Evolutionary conservation across 2,113 vertebrate species (phyloP).

Genomic region (Tetrax tetrax): DNA sequence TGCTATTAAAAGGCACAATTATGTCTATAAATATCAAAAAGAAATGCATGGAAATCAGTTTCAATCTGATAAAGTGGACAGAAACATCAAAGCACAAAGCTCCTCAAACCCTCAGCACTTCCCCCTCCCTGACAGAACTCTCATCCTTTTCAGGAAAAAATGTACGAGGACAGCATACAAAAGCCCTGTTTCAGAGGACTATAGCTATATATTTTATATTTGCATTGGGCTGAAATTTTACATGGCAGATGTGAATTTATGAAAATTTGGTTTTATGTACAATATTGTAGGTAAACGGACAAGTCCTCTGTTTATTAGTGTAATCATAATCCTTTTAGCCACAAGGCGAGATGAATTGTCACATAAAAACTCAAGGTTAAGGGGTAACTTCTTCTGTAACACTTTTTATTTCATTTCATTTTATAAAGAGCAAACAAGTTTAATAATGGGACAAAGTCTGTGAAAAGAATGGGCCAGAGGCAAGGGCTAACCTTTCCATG

Average conservation of each 20-base stretch:
- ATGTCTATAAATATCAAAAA: not conserved
- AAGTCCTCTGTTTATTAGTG: not conserved
- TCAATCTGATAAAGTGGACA: not conserved
- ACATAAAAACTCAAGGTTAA: not conserved
- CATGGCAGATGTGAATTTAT: not conserved
- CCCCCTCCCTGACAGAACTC: not conserved
- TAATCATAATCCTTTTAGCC: not conserved
- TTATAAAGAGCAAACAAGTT: not conserved
- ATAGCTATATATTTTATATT: not conserved
- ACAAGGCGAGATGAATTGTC: not conserved
- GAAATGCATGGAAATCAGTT: not conserved
- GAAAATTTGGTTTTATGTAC: not conserved
- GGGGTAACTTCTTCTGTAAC: not conserved
- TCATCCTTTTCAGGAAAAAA: not conserved
- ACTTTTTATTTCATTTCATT: not conserved
- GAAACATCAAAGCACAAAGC: not conserved
- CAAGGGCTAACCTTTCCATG: not conserved
- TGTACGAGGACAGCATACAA: not conserved
- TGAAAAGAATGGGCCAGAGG: not conserved
- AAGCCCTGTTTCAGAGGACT: not conserved
- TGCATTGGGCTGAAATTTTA: not conserved
- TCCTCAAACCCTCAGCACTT: not conserved
- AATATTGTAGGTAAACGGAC: not conserved
- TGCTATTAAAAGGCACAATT: not conserved
- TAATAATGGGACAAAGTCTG: not conserved